Evolutionary conservation across 2,888 invertebrate species (phyloP).

Genomic region (Eristalinus sepulchralis): DNA sequence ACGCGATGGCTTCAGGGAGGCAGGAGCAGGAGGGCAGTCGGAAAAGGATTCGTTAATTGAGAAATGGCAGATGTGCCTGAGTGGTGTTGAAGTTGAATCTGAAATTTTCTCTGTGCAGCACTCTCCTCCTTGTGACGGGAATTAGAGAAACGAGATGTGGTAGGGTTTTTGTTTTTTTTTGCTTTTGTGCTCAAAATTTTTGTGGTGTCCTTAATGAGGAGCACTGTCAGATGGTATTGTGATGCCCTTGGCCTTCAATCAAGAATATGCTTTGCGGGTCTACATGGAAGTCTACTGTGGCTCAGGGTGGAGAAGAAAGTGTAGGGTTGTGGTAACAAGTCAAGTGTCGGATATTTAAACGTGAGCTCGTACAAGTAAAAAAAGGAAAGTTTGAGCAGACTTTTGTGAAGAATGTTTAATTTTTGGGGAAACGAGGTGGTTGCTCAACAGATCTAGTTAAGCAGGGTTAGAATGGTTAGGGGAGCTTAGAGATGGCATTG

Average conservation of each 20-base stretch:
- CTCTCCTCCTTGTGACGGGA: neutral
- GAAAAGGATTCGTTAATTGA: constrained; percentile 70
- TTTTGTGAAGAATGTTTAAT: too few species aligned
- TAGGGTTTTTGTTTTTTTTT: neutral
- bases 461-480: too few species aligned
- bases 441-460: too few species aligned
- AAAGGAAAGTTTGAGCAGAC: too few species aligned
- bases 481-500: too few species aligned
- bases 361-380: too few species aligned
- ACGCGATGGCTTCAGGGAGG: neutral
- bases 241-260: neutral
- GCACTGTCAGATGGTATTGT: neutral
- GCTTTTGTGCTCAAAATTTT: neutral
- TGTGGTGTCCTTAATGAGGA: neutral
- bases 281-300: too few species aligned
- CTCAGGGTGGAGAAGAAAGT: too few species aligned
- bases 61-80: constrained; percentile 68
- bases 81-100: constrained; percentile 40
- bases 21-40: constrained; percentile 12
- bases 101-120: neutral
- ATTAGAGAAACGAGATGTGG: neutral
- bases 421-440: too few species aligned
- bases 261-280: neutral
- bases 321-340: too few species aligned
- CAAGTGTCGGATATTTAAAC: too few species aligned